Evolutionary conservation across 2,888 invertebrate genomes (phyloP).

Genomic region (Elmis aenea): DNA sequence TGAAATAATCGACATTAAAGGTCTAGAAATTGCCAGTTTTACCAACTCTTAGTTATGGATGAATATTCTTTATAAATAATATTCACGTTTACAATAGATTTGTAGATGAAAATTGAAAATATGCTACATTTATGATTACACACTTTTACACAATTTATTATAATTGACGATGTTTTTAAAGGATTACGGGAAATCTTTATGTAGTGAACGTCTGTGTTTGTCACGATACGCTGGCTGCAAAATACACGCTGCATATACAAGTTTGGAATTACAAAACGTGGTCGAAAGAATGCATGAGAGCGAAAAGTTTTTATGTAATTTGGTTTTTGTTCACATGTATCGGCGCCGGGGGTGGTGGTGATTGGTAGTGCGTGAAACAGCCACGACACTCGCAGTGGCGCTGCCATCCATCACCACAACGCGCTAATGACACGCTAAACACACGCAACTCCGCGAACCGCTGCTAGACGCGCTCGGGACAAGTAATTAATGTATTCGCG

Average conservation of each 20-base stretch:
- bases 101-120: no score
- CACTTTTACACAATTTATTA: no score
- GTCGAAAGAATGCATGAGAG: neutral
- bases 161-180: no score
- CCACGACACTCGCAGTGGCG: slow-evolving; percentile 44
- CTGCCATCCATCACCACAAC: slow-evolving; percentile 43
- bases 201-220: no score
- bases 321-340: slow-evolving; percentile 11
- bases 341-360: slow-evolving; percentile 29
- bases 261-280: neutral
- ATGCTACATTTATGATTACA: no score
- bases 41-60: no score
- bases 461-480: slow-evolving; percentile 31
- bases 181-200: no score
- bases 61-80: no score
- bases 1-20: no score
- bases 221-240: no score
- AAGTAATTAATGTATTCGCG: slow-evolving; percentile 43
- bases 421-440: slow-evolving; percentile 46
- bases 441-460: slow-evolving; percentile 39
- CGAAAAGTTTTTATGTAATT: slow-evolving; percentile 12
- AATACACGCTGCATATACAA: neutral
- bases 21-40: no score
- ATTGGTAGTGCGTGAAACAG: slow-evolving; percentile 44
- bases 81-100: no score